Evolutionary conservation across 2,888 invertebrate genomes (phyloP).

Genomic region (Thymelicus acteon): DNA sequence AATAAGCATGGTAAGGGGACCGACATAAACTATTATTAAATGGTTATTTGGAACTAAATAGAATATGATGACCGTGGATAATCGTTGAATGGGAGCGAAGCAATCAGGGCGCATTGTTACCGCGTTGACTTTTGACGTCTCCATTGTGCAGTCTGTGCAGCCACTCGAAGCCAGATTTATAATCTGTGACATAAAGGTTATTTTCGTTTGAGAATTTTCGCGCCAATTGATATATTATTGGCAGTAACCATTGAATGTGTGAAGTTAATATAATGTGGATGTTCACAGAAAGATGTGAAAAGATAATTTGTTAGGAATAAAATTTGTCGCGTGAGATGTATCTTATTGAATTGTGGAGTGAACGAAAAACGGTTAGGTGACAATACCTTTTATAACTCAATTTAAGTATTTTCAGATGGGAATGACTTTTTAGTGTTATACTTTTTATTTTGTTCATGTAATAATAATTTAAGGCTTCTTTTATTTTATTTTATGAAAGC

Average conservation of each 20-base stretch:
- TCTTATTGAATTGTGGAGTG: conserved; percentile 40
- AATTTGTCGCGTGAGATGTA: conserved; percentile 52
- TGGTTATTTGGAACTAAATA: conserved; percentile 84
- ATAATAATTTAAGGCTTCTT: no score
- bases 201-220: conserved; percentile 51
- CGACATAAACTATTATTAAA: conserved; percentile 79
- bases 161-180: conserved; percentile 34
- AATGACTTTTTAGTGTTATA: not conserved
- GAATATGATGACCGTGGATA: conserved; percentile 83
- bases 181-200: conserved; percentile 35
- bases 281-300: conserved; percentile 42
- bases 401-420: conserved; percentile 8
- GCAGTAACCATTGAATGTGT: conserved; percentile 25
- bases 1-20: conserved; percentile 81
- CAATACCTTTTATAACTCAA: conserved; percentile 29
- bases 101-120: conserved; percentile 77
- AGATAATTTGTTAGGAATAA: conserved; percentile 75
- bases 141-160: conserved; percentile 48
- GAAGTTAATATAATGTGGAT: conserved; percentile 49
- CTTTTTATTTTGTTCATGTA: not conserved
- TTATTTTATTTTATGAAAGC: no score
- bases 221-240: conserved; percentile 38
- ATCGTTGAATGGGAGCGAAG: conserved; percentile 72
- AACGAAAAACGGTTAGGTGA: conserved; percentile 35
- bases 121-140: conserved; percentile 74